Evolutionary conservation across 2,888 invertebrate genomes (phyloP).

Genomic region (Siphonodentalium dalli): DNA sequence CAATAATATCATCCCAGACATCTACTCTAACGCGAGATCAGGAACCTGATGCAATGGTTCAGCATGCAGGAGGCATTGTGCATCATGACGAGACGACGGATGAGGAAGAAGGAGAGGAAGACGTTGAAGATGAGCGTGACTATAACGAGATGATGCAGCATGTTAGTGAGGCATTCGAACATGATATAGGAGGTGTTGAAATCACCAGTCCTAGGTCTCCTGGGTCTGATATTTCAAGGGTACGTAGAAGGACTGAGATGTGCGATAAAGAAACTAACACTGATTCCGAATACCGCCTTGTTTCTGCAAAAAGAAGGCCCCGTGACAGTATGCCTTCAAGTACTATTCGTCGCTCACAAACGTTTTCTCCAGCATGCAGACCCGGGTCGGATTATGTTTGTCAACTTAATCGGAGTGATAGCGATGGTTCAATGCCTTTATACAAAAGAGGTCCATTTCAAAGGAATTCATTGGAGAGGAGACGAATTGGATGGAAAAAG

Average conservation of each 20-base stretch:
- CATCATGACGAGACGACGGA: constrained; percentile 67
- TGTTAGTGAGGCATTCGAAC: constrained; percentile 48
- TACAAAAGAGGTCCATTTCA: constrained; percentile 85
- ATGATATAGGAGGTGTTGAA: constrained; percentile 35
- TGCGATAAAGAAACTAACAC: constrained; percentile 85
- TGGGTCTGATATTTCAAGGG: constrained; percentile 46
- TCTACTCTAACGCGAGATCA: constrained; percentile 89
- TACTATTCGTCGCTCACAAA: constrained; percentile 88
- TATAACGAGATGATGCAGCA: constrained; percentile 46
- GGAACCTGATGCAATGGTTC: constrained; percentile 55
- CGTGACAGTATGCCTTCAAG: constrained; percentile 38
- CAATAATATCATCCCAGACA: constrained; percentile 92
- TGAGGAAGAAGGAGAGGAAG: constrained; percentile 42
- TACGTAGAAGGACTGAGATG: constrained; percentile 32
- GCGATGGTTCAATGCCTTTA: constrained; percentile 94
- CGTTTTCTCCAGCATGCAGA: constrained; percentile 91
- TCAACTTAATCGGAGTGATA: constrained; percentile 92
- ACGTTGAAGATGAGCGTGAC: constrained; percentile 40
- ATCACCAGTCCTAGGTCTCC: too few relatives aligned
- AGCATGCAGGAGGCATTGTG: constrained; percentile 36
- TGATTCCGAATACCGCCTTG: constrained; percentile 75
- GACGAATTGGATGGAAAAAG: constrained; percentile 78
- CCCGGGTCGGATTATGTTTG: constrained; percentile 79
- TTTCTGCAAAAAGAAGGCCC: constrained; percentile 16
- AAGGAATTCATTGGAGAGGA: constrained; percentile 85